Base-by-base conservation (phyloP, 2,797 vertebrate genomes). In the Lepidocolaptes lacrymiger region DNA sequence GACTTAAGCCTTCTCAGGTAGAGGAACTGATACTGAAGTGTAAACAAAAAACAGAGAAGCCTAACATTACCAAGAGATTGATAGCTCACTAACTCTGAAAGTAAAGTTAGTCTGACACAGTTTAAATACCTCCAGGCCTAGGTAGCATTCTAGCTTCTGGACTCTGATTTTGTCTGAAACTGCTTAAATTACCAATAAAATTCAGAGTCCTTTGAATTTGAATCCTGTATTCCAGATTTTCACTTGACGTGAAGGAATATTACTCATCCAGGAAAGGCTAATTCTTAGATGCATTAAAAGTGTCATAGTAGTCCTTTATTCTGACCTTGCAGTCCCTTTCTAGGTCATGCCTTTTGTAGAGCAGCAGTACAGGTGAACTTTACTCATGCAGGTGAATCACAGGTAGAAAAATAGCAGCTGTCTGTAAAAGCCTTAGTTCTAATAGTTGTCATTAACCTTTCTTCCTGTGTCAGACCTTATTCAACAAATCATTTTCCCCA, bases 371-470 rank as follows among this genome's bases (percentile, higher is more conserved):
- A 55, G 61, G 26, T 91, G 61, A 59, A 66, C 64, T 83, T 44
- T 2, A 7, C 27, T 81, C 22, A 58, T 28, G 7, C 1, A 0
- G 52, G 20, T 91, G 81, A 94, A 59, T 93, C 89, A 85, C 16
- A 74, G 56, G 56, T 34, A 66, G 85, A 63, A 89, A 84, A 88
- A 66, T 7, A 61, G 6, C 28, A 77, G 69, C 54, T 64, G 4
- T 75, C 28, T 9, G 3, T 69, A 43, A 10, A 55, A 91, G n/a
- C 43, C 10, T 58, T 79, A 30, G 48, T 62, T 52, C 26, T 64
- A 69, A 54, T 83, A 61, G 30, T 89, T 94, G 73, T 92, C 34
- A 23, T n/a, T 90, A 74, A 86, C 27, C 72, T 93, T 94, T 87
- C 34, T 87, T 91, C 34, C 72, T 73, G 28, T 81, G 85, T 73